A percentile compares a stretch with the other conserved stretches of the same genome.
Conservation (phyloP, 2,113 vertebrate genomes). For the Willisornis vidua region DNA sequence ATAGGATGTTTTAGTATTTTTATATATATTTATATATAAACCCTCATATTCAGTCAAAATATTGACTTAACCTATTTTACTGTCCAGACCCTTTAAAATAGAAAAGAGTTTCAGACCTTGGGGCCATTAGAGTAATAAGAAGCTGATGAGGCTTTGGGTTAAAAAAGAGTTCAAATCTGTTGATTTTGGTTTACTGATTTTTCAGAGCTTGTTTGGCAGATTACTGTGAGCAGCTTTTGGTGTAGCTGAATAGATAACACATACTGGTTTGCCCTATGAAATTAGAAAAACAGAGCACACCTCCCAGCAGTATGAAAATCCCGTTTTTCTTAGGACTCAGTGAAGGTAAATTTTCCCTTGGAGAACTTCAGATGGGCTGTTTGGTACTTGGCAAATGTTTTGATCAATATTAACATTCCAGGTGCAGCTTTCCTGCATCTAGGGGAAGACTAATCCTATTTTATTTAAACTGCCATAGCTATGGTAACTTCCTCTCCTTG, state of each 20-base stretch:
- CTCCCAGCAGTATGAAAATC: not conserved
- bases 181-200: not conserved
- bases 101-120: not conserved
- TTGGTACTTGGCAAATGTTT: not conserved
- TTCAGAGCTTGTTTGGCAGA: not conserved
- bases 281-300: not conserved
- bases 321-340: not conserved
- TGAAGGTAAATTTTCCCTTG: not conserved
- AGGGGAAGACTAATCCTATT: not conserved
- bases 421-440: not conserved
- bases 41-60: not conserved
- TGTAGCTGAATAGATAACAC: not conserved
- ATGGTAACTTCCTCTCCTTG: not conserved
- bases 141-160: not conserved
- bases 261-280: not conserved
- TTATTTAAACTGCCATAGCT: not conserved
- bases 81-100: not conserved
- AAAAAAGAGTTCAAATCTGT: not conserved
- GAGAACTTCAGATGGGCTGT: not conserved
- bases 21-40: not conserved
- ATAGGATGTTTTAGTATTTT: not conserved
- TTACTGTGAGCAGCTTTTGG: not conserved
- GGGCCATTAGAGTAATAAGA: not conserved
- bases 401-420: slow-evolving; percentile 10
- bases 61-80: not conserved